These are phyloP conservation scores for Hassar affinis DNA, from an alignment of 2,113 vertebrate genomes.

Conservation along the genomic window DNA sequence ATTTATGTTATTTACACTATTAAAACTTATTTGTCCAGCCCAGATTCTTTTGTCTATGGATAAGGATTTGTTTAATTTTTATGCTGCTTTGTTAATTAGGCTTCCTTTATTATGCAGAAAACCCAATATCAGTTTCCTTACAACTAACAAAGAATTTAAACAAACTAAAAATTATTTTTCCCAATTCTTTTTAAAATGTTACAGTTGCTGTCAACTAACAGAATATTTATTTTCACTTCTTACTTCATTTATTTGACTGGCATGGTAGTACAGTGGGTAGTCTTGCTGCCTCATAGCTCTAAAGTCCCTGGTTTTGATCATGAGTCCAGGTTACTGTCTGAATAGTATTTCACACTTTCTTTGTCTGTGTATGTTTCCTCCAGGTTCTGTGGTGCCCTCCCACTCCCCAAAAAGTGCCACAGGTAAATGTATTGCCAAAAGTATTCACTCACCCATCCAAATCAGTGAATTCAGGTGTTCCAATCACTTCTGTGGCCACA, in stretches of 20 bases:
- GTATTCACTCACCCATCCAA: no score
- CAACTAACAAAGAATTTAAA: background rate
- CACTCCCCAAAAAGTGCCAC: no score
- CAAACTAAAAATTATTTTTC: background rate
- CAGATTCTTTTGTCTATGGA: background rate
- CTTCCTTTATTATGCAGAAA: background rate
- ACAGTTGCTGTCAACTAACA: no score
- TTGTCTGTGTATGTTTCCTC: background rate
- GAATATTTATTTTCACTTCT: background rate
- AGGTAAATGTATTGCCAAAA: no score
- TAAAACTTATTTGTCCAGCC: background rate
- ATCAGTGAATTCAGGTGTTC: no score
- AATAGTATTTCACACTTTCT: background rate
- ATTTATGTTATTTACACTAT: background rate
- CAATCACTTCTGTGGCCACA: no score
- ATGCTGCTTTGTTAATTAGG: background rate
- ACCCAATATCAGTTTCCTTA: no score
- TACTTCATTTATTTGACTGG: background rate
- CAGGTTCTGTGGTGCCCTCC: background rate
- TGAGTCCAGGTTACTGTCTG: background rate
- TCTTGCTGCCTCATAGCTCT: background rate
- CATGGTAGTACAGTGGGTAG: background rate
- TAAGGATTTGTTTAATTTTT: background rate
- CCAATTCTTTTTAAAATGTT: no score
- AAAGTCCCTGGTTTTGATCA: background rate